Base-by-base conservation (phyloP, 2,888 invertebrate genomes). In the Acleris cristana region DNA sequence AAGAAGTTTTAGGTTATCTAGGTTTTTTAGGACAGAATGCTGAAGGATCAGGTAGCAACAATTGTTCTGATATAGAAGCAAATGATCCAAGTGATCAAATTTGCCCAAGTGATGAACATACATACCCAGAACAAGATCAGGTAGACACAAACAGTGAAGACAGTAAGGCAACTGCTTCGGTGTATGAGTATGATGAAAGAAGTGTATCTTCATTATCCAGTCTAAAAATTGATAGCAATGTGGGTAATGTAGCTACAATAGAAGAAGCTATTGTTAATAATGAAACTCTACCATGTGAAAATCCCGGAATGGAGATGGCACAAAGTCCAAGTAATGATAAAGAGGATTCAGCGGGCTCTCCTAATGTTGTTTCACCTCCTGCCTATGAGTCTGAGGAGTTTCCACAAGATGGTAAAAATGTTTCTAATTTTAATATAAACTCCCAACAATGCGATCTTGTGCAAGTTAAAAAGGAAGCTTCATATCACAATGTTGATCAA, bases 111-210 rank as follows among this genome's bases (percentile, higher is more conserved):
- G 84, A 86, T 71, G 87, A 86, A 62, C 72, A 83, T 48, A 70
- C 80, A 57, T 88, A 85, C 71, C 76, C 86, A 71, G 84, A 81
- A 19, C 86, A 85, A 69, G 90, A 90, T 58, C 83, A 83, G 70
- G 83, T 74, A 58, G 90, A 91, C 70, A 86, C 87, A 52, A 88
- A 87, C 56, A 90, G 88, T 82, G 88, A 90, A 76, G 88, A 90
- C 63, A 89, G 88, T 69, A 90, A 91, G 80, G 86, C 84, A 19
- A 85, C 87, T 58, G 77, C 80, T 16, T 86, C 87, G 69, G 79
- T 86, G 12, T 90, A 87, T 86, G 90, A 92, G 70, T 90, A 88
- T 88, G 90, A 92, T 80, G 90, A 88, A 69, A 84, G 80, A 74
- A 90, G 89, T 84, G 83, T 86, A 64, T 87, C 89, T 65, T 86